These are phyloP conservation scores for Caranx melampygus DNA, from an alignment of 2,113 vertebrate genomes.

Conservation along the genomic window DNA sequence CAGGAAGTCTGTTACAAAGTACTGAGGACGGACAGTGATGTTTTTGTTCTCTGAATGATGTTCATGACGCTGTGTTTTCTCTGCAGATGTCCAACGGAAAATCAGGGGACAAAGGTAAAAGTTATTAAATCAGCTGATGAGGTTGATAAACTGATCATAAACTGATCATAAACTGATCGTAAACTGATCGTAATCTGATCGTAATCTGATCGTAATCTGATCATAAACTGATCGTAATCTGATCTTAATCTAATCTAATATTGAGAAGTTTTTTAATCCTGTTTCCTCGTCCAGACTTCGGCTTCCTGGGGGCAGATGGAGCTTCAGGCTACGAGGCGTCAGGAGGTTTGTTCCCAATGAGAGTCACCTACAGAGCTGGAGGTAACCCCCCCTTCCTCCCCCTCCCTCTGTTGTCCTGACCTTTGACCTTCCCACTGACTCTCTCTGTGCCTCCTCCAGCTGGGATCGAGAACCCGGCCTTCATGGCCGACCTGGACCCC, in stretches of 20 bases:
- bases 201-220: too few species aligned
- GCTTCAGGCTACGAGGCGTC: conserved; percentile 81
- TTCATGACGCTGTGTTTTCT: too few species aligned
- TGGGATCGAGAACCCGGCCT: conserved; percentile 94
- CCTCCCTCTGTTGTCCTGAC: too few species aligned
- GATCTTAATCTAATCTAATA: too few species aligned
- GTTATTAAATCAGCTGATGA: conserved; percentile 71
- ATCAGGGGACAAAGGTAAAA: conserved; percentile 53
- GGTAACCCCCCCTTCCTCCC: conserved; percentile 54
- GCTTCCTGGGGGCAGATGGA: conserved; percentile 88
- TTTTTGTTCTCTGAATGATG: too few species aligned
- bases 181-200: too few species aligned
- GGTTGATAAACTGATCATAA: conserved; percentile 31
- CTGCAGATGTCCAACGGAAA: conserved; percentile 78
- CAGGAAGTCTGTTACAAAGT: too few species aligned
- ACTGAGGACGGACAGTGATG: too few species aligned
- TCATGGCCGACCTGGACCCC: conserved; percentile 88
- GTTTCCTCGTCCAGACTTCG: conserved; percentile 79
- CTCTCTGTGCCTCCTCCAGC: conserved; percentile 64
- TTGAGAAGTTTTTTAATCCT: not conserved
- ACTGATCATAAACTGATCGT: too few species aligned
- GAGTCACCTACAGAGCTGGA: conserved; percentile 82
- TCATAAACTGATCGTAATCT: too few species aligned
- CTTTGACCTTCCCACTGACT: not conserved
- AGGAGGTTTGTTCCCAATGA: conserved; percentile 77